These are phyloP conservation scores for Falco berigora DNA, from an alignment of 2,797 vertebrate genomes.

Conservation along the genomic window DNA sequence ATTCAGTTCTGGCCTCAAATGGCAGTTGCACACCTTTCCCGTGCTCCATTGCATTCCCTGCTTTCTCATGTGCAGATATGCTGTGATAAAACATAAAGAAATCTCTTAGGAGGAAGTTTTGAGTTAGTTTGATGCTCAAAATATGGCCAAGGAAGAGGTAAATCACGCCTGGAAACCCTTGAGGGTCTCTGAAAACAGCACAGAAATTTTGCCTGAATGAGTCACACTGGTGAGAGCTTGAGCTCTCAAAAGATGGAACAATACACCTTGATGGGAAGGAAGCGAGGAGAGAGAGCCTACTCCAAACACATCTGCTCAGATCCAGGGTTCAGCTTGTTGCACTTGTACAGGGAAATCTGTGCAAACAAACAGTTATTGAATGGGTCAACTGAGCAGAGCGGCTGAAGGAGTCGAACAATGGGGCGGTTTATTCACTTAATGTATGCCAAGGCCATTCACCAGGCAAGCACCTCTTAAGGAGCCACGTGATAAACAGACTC, in stretches of 20 bases:
- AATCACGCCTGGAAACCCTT: not conserved
- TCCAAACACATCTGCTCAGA: conserved; percentile 56
- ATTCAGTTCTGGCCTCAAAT: not conserved
- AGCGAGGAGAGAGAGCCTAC: not conserved
- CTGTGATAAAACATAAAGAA: not conserved
- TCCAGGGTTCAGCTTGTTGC: conserved; percentile 41
- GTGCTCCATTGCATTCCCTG: not conserved
- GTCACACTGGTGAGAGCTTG: not conserved
- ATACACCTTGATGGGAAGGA: conserved; percentile 53
- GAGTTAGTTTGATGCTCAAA: not conserved
- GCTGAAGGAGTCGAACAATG: conserved; percentile 52
- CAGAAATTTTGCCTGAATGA: not conserved
- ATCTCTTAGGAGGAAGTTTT: not conserved
- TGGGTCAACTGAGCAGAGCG: conserved; percentile 47
- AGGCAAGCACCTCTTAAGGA: conserved; percentile 39
- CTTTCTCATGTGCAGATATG: fast-evolving
- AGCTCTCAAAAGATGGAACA: not conserved
- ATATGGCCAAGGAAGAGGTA: not conserved
- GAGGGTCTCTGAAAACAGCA: not conserved
- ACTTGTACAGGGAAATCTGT: conserved; percentile 40
- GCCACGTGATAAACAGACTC: conserved; percentile 2
- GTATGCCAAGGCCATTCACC: conserved; percentile 59
- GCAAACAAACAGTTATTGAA: conserved; percentile 59
- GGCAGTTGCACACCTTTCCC: not conserved
- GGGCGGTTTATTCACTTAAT: conserved; percentile 37